Evolutionary conservation across 2,797 vertebrate genomes (phyloP).

Genomic region (Siniperca scherzeri): DNA sequence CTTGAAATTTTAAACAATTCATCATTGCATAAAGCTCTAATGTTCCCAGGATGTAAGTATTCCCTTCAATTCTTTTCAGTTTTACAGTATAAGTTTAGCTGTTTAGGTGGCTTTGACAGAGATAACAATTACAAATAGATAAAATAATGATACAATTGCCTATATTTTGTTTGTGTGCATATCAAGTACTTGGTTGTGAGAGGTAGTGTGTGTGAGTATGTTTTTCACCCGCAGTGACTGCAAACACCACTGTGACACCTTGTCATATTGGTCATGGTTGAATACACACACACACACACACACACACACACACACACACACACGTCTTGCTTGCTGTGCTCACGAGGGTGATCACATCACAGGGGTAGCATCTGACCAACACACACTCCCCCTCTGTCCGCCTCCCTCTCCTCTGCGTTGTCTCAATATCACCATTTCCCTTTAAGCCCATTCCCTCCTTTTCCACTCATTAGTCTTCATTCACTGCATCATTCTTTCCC

Average conservation of each 20-base stretch:
- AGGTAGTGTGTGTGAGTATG: neutral
- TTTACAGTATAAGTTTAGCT: neutral
- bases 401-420: constrained; percentile 30
- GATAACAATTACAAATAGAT: neutral
- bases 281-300: constrained; percentile 34
- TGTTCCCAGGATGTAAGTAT: neutral
- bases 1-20: neutral
- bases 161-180: neutral
- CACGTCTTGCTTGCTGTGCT: constrained; percentile 46
- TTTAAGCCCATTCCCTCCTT: constrained; percentile 46
- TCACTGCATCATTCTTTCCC: constrained; percentile 59
- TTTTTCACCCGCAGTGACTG: constrained; percentile 48
- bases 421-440: constrained; percentile 52
- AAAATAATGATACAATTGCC: neutral
- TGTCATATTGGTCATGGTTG: constrained; percentile 50
- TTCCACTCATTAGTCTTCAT: constrained; percentile 66
- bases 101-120: neutral
- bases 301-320: constrained; percentile 11
- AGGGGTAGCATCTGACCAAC: constrained; percentile 66
- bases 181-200: neutral
- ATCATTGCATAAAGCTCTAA: too few species aligned
- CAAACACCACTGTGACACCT: constrained; percentile 50
- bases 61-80: neutral
- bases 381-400: constrained; percentile 12
- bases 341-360: constrained; percentile 64